phyloP scores from a whole-genome alignment of 2,113 vertebrate genomes.

The western clawed frog (Xenopus tropicalis) region DNA sequence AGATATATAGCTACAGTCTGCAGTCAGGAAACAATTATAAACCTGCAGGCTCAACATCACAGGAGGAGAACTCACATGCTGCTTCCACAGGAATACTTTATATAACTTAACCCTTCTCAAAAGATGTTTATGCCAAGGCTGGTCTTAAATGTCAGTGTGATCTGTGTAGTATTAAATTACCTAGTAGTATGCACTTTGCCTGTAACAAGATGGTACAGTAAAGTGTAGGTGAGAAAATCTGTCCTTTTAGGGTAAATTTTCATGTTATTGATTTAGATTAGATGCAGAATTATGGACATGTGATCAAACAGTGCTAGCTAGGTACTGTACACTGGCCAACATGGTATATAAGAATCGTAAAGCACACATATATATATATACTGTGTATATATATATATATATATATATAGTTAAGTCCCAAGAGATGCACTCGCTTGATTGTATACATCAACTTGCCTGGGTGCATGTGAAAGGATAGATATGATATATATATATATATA shows the following conservation, averaged over 20 bases:
- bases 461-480: too few relatives aligned
- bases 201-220: not conserved
- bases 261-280: too few relatives aligned
- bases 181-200: not conserved
- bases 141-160: constrained; percentile 14
- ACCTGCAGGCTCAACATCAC: constrained; percentile 1
- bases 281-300: too few relatives aligned
- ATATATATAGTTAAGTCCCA: too few relatives aligned
- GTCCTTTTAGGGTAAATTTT: not conserved
- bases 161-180: constrained; percentile 8
- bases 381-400: too few relatives aligned
- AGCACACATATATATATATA: too few relatives aligned
- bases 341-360: too few relatives aligned
- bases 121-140: not conserved
- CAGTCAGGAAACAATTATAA: constrained; percentile 38
- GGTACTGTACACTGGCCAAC: too few relatives aligned
- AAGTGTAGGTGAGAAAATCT: not conserved
- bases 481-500: too few relatives aligned
- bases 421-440: too few relatives aligned
- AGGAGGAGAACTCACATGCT: not conserved
- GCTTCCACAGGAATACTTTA: not conserved
- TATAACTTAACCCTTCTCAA: not conserved
- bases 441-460: too few relatives aligned
- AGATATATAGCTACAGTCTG: constrained; percentile 34
- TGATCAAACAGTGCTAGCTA: too few relatives aligned